Percentiles rank a stretch among this genome's conserved stretches.
Evolutionary conservation across 2,113 vertebrate genomes (phyloP).

Genomic region (Pardalotus punctatus): DNA sequence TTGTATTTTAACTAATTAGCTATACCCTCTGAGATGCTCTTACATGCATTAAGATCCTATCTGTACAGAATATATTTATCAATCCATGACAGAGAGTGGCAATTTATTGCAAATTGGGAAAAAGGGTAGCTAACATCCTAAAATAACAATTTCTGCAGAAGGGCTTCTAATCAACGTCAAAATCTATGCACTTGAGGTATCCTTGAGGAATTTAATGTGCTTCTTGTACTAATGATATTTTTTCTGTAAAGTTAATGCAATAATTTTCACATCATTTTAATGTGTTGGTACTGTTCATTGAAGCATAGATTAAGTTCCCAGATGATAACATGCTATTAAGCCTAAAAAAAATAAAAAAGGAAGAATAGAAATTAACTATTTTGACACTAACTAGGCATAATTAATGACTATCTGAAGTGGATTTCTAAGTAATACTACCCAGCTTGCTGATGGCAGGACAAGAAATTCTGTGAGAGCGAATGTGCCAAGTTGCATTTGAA

Average conservation of each 20-base stretch:
- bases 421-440: background rate
- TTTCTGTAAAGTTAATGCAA: slow-evolving; percentile 10
- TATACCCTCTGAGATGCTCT: background rate
- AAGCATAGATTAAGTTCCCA: slow-evolving; percentile 35
- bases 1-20: background rate
- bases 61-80: background rate
- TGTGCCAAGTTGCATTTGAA: background rate
- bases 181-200: background rate
- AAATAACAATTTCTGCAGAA: background rate
- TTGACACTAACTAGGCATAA: slow-evolving; percentile 51
- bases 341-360: background rate
- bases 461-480: background rate
- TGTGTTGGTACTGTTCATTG: slow-evolving; percentile 29
- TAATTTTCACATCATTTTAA: slow-evolving; percentile 39
- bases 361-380: slow-evolving; percentile 8
- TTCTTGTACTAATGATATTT: slow-evolving; percentile 18
- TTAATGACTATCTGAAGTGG: slow-evolving; percentile 5
- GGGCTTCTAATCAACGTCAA: background rate
- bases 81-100: background rate
- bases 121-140: background rate
- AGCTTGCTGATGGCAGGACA: background rate
- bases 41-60: background rate
- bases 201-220: slow-evolving; percentile 24
- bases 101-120: background rate
- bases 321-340: slow-evolving; percentile 8